Base-by-base conservation (phyloP, 2,888 invertebrate species). In the Standfussiana lucernea region DNA sequence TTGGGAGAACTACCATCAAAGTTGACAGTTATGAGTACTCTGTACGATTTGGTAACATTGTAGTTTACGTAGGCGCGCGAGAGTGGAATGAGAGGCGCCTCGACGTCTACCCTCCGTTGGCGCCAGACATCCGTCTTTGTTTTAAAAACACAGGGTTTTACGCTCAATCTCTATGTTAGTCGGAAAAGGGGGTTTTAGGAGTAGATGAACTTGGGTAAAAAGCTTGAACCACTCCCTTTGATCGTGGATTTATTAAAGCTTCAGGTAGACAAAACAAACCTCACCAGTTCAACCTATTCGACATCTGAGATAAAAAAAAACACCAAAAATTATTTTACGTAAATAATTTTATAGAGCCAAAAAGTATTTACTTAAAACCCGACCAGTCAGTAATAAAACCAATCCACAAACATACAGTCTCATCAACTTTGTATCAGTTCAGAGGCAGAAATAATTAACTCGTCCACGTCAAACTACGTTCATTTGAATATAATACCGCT, bases 401-500 rank as follows among this genome's bases (percentile, higher is more conserved):
- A 18, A 59, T 6, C 0, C 3, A 47, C 24, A 47, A 24, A 0
- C 6, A 47, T 15, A 50, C 8, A 40, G 45, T 37, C 53, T 21
- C 37, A 83, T 79, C 15, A 67, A 65, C n/a, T 59, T 62, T 24
- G 24, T 70, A 72, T 70, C 56, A 69, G 66, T 56, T 61, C 59
- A 56, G 32, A 64, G 47, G 11, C 68, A 75, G 80, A 90, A 91
- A 90, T 93, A 92, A 93, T 92, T 90, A 92, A 93, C 90, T 89
- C 87, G 74, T 74, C 80, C 84, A 89, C 85, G 89, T 90, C 91
- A 88, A 80, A 86, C 89, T 82, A 85, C 84, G 82, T 90, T 91
- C 90, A 92, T 92, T 92, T 91, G 89, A 90, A 93, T 91, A 90
- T 89, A 90, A 90, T 90, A 88, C 89, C 67, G 77, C 80, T 88